Base-by-base conservation (phyloP, 2,888 invertebrate genomes). In the Molorchus minor region DNA sequence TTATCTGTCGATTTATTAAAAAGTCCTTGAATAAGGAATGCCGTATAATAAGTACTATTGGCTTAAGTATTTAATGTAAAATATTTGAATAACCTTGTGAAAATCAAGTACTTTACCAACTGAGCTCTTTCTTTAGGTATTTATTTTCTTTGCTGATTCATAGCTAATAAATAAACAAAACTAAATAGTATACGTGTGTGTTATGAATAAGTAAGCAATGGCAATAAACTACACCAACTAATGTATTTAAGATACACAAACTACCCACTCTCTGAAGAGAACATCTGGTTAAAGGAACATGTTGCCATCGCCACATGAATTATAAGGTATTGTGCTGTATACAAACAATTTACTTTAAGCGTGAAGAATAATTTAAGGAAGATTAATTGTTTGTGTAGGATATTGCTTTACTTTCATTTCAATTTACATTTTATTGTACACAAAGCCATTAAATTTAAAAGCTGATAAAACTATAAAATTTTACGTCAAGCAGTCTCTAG, bases 211-310 rank as follows among this genome's bases (percentile, higher is more conserved):
- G 47, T 61, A 44, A 55, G 52, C 53, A 56, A 43, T 35, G 49
- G 56, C 56, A 58, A 62, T 62, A 62, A 62, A 51, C 58, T 56
- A 62, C 56, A 53, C 56, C 53, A 44, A 38, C 60, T 53, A 56
- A 56, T 54, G 56, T 58, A 58, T 53, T 61, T 56, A 64, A 52
- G 58, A 49, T 63, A 57, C 41, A 54, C 55, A 51, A 41, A 35
- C 58, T 55, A 46, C 60, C 60, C 60, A 63, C 63, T 56, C 63
- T 44, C 30, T 25, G 38, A 51, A 20, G 25, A 21, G 43, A 56
- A 58, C 53, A 61, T 58, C 44, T 53, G 56, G 52, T 58, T 54
- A 54, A 43, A 56, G 61, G 56, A 61, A 64, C 58, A 43, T 56
- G 58, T 63, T 59, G 38, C 40, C n/a, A 58, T 56, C 49, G 45